Percentiles rank a stretch among this genome's conserved stretches.
Conservation (phyloP, 2,797 vertebrate genomes). For the Alectoris magna region DNA sequence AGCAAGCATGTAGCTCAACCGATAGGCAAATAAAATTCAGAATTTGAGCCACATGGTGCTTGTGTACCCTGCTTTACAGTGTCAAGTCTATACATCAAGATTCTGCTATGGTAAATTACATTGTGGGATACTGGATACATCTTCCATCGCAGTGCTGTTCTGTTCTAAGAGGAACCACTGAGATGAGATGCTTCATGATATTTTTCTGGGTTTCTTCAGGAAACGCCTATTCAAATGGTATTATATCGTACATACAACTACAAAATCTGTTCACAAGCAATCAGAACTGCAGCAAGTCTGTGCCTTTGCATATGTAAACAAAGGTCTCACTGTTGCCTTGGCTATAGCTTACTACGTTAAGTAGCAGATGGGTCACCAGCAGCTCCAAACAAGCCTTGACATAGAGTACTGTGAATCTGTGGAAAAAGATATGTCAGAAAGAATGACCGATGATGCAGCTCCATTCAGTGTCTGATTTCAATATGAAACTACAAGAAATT, state of each 20-base stretch:
- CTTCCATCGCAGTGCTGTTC: conserved; percentile 61
- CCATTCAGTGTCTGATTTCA: neutral
- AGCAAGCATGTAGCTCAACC: conserved; percentile 89
- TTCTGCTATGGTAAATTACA: conserved; percentile 78
- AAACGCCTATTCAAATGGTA: conserved; percentile 65
- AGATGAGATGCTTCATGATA: conserved; percentile 64
- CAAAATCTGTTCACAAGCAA: conserved; percentile 44
- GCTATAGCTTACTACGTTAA: neutral
- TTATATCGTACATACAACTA: conserved; percentile 13
- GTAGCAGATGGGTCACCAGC: neutral
- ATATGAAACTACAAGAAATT: neutral
- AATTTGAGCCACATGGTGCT: conserved; percentile 84
- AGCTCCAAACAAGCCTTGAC: neutral
- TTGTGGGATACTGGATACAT: conserved; percentile 64
- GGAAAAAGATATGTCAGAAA: neutral
- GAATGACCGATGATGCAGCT: neutral
- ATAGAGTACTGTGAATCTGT: neutral
- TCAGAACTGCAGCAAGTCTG: conserved; percentile 2
- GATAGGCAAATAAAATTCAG: conserved; percentile 86
- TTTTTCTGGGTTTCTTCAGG: conserved; percentile 71
- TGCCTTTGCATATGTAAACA: neutral
- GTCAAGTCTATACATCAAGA: conserved; percentile 78
- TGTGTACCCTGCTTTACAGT: conserved; percentile 80
- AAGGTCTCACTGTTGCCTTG: neutral
- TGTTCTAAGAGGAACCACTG: conserved; percentile 64